A percentile compares a stretch with the other conserved stretches of the same genome.
phyloP scores from a whole-genome alignment of 2,888 invertebrate species.

The Drosophila atroscutellata region DNA sequence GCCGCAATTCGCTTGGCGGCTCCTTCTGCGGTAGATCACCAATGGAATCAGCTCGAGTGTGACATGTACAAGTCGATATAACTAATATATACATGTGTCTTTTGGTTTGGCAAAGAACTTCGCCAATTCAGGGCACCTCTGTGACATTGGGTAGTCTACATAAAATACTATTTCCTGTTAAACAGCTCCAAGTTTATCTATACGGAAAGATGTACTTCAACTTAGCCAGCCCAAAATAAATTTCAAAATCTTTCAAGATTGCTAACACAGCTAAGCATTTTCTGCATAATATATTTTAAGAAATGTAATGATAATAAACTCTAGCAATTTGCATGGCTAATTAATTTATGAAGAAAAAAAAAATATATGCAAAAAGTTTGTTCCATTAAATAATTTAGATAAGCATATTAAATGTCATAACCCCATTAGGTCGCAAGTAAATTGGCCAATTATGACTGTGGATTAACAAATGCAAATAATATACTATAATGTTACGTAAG shows the following conservation, averaged over 20 bases:
- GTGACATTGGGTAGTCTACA: background rate
- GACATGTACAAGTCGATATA: constrained; percentile 10
- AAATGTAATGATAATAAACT: background rate
- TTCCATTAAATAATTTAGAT: constrained; percentile 10
- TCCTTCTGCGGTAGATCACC: constrained; percentile 31
- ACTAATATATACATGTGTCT: constrained; percentile 5
- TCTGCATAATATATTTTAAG: background rate
- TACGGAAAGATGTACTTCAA: background rate
- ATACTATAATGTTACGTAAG: background rate
- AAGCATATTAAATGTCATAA: background rate
- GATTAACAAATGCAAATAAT: constrained; percentile 3
- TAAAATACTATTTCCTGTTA: constrained; percentile 4
- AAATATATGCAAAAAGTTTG: background rate
- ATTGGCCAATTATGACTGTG: background rate
- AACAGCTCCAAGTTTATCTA: background rate
- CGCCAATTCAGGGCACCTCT: constrained; percentile 7
- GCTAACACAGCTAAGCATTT: too few relatives aligned
- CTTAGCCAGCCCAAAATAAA: background rate
- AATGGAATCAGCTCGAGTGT: constrained; percentile 12
- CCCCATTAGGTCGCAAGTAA: background rate
- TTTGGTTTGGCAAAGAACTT: constrained; percentile 11
- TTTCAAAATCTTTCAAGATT: background rate
- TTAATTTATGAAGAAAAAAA: background rate
- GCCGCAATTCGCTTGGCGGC: constrained; percentile 41
- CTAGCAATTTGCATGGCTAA: background rate